Evolutionary conservation across 2,888 invertebrate genomes (phyloP), one percentile per base, ranked within the genome.

Genomic region (Polietes domitor): DNA sequence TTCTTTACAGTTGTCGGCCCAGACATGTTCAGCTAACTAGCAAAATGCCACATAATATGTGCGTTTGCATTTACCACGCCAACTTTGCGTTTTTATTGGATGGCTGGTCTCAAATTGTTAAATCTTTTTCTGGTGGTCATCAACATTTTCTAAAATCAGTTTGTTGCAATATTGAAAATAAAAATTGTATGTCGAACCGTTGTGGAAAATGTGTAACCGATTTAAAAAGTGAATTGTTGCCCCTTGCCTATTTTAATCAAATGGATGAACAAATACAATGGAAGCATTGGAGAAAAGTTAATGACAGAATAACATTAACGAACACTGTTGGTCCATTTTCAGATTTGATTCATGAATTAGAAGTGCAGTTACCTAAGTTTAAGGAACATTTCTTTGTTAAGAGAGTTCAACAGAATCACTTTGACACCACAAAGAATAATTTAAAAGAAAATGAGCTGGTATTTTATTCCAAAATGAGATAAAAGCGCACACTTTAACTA

Each of bases 401-500:
- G 53, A 7, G 73, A 73, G 65, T 12, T 17, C 79, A 79, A 68
- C 73, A 79, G 41, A 79, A 73, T 55, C 24, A 79, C 17, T 74
- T 73, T 72, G 65, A 65, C 17, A 21, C 47, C 37, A 43, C 6
- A 55, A 80, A 47, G 28, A 74, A 80, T 63, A 53, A 74, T 79
- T 37, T 79, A n/a, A 74, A 74, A 3, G 79, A 74, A 71, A 75
- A 75, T 37, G 75, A 80, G 47, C 19, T 80, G 28, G 12, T 74
- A 17, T 75, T n/a, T 12, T 74, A 17, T 75, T n/a, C 32, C 75
- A 75, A 70, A 70, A 74, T 43, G 77, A 77, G 24, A 26, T 77
- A 26, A 76, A 65, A 53, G 65, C 76, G 76, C 65, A 19, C 83
- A 83, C 58, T 80, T 83, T 28, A 77, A 50, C 65, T 84, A 80